phyloP scores from a whole-genome alignment of 1,140 invertebrate genomes.

The Chironomus tepperi region DNA sequence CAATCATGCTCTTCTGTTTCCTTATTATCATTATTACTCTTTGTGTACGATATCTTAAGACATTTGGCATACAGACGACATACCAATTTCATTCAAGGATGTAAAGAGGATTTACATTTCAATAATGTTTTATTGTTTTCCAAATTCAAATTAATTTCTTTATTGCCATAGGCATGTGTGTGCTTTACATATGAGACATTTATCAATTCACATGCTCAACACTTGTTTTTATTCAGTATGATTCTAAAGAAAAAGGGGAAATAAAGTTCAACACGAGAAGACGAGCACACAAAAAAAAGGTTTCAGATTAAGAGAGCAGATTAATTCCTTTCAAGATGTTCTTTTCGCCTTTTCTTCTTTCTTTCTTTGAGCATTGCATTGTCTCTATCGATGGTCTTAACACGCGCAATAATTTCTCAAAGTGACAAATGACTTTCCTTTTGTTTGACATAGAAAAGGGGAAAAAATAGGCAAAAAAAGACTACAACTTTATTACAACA shows the following conservation, averaged over 20 bases:
- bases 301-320: neutral
- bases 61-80: too few species aligned
- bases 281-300: neutral
- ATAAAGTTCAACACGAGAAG: neutral
- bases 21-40: too few species aligned
- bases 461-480: neutral
- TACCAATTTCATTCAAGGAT: too few species aligned
- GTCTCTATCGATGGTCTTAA: neutral
- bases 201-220: too few species aligned
- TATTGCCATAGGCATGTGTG: too few species aligned
- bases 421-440: constrained; percentile 6
- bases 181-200: too few species aligned
- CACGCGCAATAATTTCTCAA: constrained; percentile 7
- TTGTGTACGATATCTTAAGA: too few species aligned
- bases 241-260: neutral
- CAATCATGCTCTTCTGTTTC: neutral
- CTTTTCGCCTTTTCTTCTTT: neutral
- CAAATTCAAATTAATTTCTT: too few species aligned
- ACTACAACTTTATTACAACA: neutral
- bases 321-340: neutral
- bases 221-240: too few species aligned
- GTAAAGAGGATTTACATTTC: too few species aligned
- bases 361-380: neutral
- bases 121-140: too few species aligned
- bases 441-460: neutral